Conservation (phyloP, 2,888 invertebrate species). For the Oxytorus armatus region DNA sequence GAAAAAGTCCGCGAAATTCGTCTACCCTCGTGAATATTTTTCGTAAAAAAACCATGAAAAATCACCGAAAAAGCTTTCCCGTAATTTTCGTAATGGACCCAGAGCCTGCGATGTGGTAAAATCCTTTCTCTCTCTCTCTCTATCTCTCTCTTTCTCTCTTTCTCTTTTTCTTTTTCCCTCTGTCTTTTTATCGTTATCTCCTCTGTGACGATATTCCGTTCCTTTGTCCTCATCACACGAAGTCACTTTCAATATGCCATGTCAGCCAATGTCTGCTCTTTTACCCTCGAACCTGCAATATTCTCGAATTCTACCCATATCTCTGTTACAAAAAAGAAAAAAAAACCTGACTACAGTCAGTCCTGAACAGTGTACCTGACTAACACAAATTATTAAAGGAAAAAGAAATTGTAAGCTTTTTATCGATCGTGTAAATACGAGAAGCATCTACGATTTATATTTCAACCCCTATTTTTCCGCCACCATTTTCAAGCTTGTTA, state of each 20-base stretch:
- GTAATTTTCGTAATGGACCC: conserved; percentile 39
- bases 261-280: conserved; percentile 41
- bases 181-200: background rate
- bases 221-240: conserved; percentile 47
- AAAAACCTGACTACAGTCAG: no score
- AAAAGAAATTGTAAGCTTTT: background rate
- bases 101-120: conserved; percentile 29
- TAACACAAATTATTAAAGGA: no score
- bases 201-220: conserved; percentile 18
- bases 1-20: no score
- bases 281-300: conserved; percentile 13
- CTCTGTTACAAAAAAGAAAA: no score
- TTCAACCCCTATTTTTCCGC: no score
- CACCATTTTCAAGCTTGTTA: no score
- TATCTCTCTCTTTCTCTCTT: background rate
- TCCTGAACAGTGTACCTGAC: no score
- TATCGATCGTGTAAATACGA: no score
- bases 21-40: no score
- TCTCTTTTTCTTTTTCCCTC: conserved; percentile 1
- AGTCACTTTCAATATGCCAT: conserved; percentile 56
- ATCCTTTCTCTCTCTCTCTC: conserved; percentile 4
- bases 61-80: conserved; percentile 1
- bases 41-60: no score
- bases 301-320: background rate
- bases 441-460: no score